These are phyloP conservation scores for Ormyrus rosae DNA, from an alignment of 2,888 invertebrate species.

Conservation along the genomic window DNA sequence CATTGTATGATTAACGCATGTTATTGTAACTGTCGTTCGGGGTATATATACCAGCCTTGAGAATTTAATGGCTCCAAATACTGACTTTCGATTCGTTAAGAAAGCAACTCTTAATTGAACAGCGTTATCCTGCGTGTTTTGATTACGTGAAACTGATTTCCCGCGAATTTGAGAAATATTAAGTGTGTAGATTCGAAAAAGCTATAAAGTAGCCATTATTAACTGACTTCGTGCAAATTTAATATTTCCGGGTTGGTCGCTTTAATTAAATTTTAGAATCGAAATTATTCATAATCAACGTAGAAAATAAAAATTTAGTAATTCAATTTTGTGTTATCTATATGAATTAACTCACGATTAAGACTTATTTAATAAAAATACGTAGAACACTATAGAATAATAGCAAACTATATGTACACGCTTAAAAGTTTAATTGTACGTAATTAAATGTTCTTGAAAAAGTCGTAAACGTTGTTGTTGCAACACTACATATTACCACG, in stretches of 20 bases:
- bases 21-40: constrained; percentile 40
- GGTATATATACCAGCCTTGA: constrained; percentile 47
- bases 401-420: neutral
- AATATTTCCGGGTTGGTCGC: too few relatives aligned
- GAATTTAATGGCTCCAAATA: constrained; percentile 51
- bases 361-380: neutral
- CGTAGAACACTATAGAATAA: neutral
- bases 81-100: constrained; percentile 55
- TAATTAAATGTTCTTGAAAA: constrained; percentile 4
- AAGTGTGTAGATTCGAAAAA: too few relatives aligned
- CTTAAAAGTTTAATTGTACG: constrained; percentile 1
- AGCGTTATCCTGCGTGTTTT: constrained; percentile 23
- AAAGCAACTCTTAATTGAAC: constrained; percentile 51
- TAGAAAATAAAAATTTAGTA: too few relatives aligned
- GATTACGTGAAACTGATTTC: constrained; percentile 29
- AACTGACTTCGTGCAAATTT: too few relatives aligned
- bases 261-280: too few relatives aligned
- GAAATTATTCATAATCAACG: too few relatives aligned
- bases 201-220: too few relatives aligned
- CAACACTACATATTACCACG: constrained; percentile 19
- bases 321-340: too few relatives aligned
- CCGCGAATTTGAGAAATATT: too few relatives aligned
- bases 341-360: too few relatives aligned
- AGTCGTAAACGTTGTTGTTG: constrained; percentile 12
- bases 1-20: constrained; percentile 39